These are phyloP conservation scores for Botrylloides violaceus DNA, from an alignment of 23 tunicate genomes.

Conservation along the genomic window DNA sequence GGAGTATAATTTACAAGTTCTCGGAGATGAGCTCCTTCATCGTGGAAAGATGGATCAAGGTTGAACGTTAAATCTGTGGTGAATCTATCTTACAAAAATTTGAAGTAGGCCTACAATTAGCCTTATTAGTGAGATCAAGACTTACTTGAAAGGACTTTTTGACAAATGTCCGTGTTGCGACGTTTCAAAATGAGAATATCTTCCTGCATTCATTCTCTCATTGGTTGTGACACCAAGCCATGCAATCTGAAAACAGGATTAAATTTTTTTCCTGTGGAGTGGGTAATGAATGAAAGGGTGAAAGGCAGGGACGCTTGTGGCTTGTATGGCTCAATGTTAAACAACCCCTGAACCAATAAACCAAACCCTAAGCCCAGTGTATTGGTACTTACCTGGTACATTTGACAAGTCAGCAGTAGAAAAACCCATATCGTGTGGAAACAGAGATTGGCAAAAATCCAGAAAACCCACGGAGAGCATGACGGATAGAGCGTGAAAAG, in stretches of 20 bases:
- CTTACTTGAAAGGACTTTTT: conserved; percentile 80
- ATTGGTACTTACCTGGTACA: conserved; percentile 58
- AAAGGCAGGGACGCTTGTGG: too few relatives aligned
- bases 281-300: too few relatives aligned
- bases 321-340: too few relatives aligned
- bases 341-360: background rate
- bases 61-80: too few relatives aligned
- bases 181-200: conserved; percentile 63
- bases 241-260: conserved; percentile 61
- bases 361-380: background rate
- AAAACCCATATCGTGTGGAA: conserved; percentile 81
- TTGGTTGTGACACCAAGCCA: conserved; percentile 84
- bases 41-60: too few relatives aligned
- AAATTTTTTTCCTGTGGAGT: too few relatives aligned
- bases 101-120: background rate
- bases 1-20: too few relatives aligned
- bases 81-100: background rate
- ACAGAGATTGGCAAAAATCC: conserved; percentile 60
- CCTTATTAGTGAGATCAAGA: background rate
- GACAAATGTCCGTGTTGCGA: conserved; percentile 52
- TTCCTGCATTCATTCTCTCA: conserved; percentile 69
- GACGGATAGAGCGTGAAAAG: conserved; percentile 20
- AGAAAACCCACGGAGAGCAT: conserved; percentile 81
- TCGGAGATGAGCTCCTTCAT: too few relatives aligned
- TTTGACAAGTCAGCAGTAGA: conserved; percentile 50